Conservation (phyloP, 1,140 invertebrate genomes). For the Scaptomyza hsui region DNA sequence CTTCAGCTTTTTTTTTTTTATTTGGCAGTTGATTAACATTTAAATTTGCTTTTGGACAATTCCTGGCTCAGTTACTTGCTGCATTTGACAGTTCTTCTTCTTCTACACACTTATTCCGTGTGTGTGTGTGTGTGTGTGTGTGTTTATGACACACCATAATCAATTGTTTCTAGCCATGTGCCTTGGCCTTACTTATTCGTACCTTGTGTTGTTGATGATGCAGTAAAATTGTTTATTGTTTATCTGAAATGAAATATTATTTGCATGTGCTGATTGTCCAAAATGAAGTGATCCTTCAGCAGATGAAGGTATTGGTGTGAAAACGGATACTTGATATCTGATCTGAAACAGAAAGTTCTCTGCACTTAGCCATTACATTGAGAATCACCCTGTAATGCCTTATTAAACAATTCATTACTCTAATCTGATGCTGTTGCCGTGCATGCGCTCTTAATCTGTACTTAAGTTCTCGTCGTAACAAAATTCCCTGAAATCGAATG, state of each 20-base stretch:
- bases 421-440: not conserved
- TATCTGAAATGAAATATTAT: slow-evolving; percentile 72
- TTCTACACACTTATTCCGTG: slow-evolving; percentile 36
- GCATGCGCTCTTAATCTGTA: slow-evolving; percentile 24
- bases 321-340: not conserved
- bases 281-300: slow-evolving; percentile 47
- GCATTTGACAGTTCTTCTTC: slow-evolving; percentile 73
- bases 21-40: slow-evolving; percentile 76
- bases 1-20: slow-evolving; percentile 37
- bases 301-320: not conserved
- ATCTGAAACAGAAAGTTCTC: too few relatives aligned
- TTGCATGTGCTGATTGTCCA: slow-evolving; percentile 69
- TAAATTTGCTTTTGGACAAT: slow-evolving; percentile 71
- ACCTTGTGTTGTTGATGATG: slow-evolving; percentile 46
- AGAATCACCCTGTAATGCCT: not conserved
- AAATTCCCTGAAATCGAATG: slow-evolving; percentile 29
- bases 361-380: too few relatives aligned
- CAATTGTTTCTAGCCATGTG: slow-evolving; percentile 71
- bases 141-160: slow-evolving; percentile 80
- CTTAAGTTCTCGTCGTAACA: slow-evolving; percentile 46
- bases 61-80: slow-evolving; percentile 41
- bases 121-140: slow-evolving; percentile 64
- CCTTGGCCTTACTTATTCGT: slow-evolving; percentile 30
- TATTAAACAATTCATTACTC: slow-evolving; percentile 1
- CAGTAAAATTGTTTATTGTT: slow-evolving; percentile 72